Conservation (phyloP, 2,113 vertebrate genomes). For the Pleuronectes platessa region DNA sequence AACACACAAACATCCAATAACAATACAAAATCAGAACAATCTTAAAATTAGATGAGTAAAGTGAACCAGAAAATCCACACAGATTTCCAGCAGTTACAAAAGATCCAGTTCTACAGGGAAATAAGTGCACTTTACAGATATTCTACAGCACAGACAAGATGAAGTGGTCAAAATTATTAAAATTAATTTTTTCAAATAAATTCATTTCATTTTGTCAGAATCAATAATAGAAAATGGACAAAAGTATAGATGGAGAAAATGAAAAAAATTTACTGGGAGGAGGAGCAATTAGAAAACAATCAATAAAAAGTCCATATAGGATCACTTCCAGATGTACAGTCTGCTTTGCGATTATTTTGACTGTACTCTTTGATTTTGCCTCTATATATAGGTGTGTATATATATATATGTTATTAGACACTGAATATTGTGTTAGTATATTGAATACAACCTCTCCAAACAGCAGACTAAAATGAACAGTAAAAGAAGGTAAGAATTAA, state of each 20-base stretch:
- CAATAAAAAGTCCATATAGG: slow-evolving; percentile 1
- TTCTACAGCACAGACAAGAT: slow-evolving; percentile 35
- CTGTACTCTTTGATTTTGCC: neutral
- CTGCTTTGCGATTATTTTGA: neutral
- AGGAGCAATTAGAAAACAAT: neutral
- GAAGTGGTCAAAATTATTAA: neutral
- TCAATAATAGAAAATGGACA: neutral
- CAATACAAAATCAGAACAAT: slow-evolving; percentile 11
- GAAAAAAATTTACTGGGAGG: neutral
- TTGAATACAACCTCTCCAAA: neutral
- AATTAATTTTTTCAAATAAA: neutral
- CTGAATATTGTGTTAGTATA: neutral
- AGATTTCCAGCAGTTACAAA: slow-evolving; percentile 22
- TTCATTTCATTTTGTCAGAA: neutral
- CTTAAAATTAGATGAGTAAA: slow-evolving; percentile 13
- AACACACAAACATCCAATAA: slow-evolving; percentile 42
- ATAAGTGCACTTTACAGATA: slow-evolving; percentile 75
- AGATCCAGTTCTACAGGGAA: slow-evolving; percentile 43
- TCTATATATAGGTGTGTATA: neutral
- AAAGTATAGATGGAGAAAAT: neutral
- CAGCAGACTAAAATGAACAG: neutral
- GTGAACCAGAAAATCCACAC: slow-evolving; percentile 16
- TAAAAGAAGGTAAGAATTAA: neutral
- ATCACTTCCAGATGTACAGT: neutral
- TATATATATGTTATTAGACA: neutral